Percentiles rank a stretch among this genome's conserved stretches.
Conservation (phyloP, 2,113 vertebrate genomes). For the Hyaena hyaena region DNA sequence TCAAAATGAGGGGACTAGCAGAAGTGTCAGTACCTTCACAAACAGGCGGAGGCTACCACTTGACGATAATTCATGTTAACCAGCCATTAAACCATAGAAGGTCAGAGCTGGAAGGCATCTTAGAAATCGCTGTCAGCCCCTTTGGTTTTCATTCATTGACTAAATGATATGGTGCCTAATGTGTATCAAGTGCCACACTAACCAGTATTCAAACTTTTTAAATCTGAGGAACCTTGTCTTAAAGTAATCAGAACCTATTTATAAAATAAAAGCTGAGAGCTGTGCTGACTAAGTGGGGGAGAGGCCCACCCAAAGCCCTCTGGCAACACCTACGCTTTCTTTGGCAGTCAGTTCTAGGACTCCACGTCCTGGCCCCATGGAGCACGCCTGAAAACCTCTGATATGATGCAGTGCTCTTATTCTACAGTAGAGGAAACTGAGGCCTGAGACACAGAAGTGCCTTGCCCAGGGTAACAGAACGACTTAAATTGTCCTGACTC, state of each 20-base stretch:
- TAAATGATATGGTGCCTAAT: not conserved
- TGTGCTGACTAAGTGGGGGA: not conserved
- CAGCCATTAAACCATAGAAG: not conserved
- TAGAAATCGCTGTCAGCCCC: not conserved
- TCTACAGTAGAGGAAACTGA: not conserved
- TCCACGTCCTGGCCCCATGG: not conserved
- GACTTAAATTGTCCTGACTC: conserved; percentile 17
- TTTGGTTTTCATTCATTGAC: conserved; percentile 32
- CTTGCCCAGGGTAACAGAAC: not conserved
- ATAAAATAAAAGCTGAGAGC: not conserved
- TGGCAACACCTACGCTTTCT: not conserved
- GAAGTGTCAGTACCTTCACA: not conserved
- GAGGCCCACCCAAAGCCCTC: not conserved
- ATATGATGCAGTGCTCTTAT: not conserved
- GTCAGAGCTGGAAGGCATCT: not conserved
- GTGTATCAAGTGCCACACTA: not conserved
- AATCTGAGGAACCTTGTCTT: not conserved
- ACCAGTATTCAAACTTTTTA: not conserved
- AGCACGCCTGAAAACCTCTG: not conserved
- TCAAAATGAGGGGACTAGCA: not conserved
- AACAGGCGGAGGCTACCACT: not conserved
- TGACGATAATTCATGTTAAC: not conserved
- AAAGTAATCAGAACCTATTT: not conserved
- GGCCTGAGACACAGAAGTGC: not conserved
- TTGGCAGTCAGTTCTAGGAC: not conserved